These are phyloP conservation scores for Labrus mixtus DNA, from an alignment of 2,113 vertebrate species.

Conservation along the genomic window DNA sequence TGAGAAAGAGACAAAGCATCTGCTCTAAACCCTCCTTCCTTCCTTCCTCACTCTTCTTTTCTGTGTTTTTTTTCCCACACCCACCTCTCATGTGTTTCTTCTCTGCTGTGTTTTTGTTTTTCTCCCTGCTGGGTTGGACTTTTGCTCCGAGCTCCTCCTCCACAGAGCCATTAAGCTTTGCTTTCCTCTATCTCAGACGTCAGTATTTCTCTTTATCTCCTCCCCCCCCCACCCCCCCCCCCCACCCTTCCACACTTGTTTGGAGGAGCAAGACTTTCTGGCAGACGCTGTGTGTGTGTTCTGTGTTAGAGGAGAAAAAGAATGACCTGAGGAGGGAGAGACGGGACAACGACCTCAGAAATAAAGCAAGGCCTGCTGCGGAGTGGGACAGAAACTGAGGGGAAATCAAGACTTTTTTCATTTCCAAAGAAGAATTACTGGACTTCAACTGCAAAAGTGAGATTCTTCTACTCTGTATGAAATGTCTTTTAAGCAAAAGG, in stretches of 20 bases:
- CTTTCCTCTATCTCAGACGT: not conserved
- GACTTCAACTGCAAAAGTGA: not conserved
- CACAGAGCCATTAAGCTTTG: slow-evolving; percentile 1
- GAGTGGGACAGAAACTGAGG: not conserved
- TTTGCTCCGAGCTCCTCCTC: not conserved
- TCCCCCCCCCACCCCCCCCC: not conserved
- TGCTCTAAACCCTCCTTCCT: not conserved
- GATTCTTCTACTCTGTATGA: not conserved
- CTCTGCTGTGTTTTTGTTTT: not conserved
- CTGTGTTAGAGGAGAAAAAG: slow-evolving; percentile 3
- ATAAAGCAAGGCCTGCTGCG: not conserved
- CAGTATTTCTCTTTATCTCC: not conserved
- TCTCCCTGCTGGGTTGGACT: not conserved
- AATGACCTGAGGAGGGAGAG: slow-evolving; percentile 3
- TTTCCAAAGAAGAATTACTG: not conserved
- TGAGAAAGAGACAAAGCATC: not conserved
- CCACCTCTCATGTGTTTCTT: slow-evolving; percentile 1
- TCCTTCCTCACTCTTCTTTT: not conserved
- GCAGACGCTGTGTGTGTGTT: slow-evolving; percentile 2
- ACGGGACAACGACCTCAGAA: not conserved
- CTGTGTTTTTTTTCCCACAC: not conserved
- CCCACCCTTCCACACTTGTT: not conserved
- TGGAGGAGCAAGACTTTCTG: not conserved
- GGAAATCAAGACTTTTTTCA: not conserved
- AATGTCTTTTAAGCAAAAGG: not conserved